Base-by-base conservation (phyloP, 1,140 invertebrate species). In the Coelopa frigida region DNA sequence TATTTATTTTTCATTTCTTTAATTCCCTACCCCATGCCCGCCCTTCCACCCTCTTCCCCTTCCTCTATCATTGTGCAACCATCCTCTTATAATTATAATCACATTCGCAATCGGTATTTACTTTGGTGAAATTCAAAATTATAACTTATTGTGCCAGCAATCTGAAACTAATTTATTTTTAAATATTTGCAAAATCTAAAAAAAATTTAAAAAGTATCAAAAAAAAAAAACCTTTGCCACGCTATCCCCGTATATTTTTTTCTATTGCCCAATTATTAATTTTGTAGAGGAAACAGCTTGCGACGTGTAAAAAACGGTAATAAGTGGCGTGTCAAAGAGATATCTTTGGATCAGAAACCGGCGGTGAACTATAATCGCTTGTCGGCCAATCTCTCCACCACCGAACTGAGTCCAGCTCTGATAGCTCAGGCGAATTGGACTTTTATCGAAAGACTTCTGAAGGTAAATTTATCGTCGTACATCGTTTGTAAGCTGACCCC, bases 381-480 rank as follows among this genome's bases (percentile, higher is more conserved):
- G 3, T 69, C 66, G 21, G 65, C 66, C 2, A 68, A 69, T 52
- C 35, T 69, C 8, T 59, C 62, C 15, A 63, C 61, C 20, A 55
- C 62, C 12, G 66, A 69, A 40, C 57, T 68, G 18, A 69, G 65
- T 57, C 66, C 66, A 4, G 62, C 88, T 5, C 73, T 88, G n/a
- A 87, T 94, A 55, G 92, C 91, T n/a, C 92, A 97, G 70, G 91
- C 91, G 12, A 98, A 99, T 72, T 95, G 92, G 86, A 92, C 89
- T 31, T 99, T 99, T 75, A 94, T 99, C 15, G 92, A 98, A 64
- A 93, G 94, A 61, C 76, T 99, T 50, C 74, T 99, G 12, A 93
- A 93, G 80, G 91, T 94, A 76, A 21, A 24, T 42, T 26, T 37
- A 18, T 48, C 46, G 48, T 27, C 44, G 47, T 36, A 46, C 46